Percentiles rank a stretch among this genome's conserved stretches.
Evolutionary conservation across 2,113 vertebrate species (phyloP).

Genomic region (Siphamia tubifer): DNA sequence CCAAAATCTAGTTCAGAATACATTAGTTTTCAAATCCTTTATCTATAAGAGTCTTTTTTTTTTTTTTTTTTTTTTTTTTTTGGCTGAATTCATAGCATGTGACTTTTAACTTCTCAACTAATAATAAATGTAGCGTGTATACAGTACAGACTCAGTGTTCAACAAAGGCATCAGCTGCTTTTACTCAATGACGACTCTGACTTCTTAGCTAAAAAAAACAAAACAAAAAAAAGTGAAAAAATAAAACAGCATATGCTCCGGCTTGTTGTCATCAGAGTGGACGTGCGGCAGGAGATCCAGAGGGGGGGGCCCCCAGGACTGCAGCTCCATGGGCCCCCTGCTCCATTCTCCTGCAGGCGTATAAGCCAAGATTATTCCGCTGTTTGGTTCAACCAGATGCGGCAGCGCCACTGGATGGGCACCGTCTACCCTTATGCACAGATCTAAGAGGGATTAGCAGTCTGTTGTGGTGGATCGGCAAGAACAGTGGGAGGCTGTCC

Average conservation of each 20-base stretch:
- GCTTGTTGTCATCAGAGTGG: background rate
- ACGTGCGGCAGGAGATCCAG: background rate
- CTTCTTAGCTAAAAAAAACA: too few relatives aligned
- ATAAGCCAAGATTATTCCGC: conserved; percentile 68
- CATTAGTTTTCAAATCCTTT: conserved; percentile 49
- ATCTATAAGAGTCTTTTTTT: conserved; percentile 12
- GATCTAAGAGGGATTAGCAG: conserved; percentile 75
- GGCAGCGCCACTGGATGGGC: conserved; percentile 45
- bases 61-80: background rate
- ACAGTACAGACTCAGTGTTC: background rate
- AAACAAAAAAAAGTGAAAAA: background rate
- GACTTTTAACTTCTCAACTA: too few relatives aligned
- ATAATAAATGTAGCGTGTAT: background rate
- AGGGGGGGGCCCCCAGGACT: conserved; percentile 24
- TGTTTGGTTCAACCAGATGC: conserved; percentile 69
- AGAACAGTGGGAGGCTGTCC: conserved; percentile 70
- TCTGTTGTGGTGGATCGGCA: conserved; percentile 62
- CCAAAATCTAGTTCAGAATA: conserved; percentile 71
- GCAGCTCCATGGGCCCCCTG: conserved; percentile 26
- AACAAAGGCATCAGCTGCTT: too few relatives aligned
- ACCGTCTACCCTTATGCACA: conserved; percentile 59
- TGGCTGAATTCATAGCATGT: background rate
- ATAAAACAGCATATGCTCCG: background rate
- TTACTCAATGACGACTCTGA: too few relatives aligned
- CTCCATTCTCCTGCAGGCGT: conserved; percentile 34